Conservation (phyloP, 2,797 vertebrate species). For the Phataginus tetradactyla region DNA sequence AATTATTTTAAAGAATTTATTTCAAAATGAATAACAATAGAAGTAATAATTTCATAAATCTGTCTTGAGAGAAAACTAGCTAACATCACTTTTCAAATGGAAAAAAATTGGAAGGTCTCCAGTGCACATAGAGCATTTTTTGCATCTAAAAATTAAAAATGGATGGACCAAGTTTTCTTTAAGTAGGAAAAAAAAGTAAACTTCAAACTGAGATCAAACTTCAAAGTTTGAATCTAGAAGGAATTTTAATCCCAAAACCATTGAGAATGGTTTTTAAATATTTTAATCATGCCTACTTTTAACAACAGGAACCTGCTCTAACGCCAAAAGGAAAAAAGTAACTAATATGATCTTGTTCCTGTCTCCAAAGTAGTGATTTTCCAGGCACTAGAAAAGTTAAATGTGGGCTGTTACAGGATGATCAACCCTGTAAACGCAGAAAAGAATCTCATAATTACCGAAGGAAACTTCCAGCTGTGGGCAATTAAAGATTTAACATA, state of each 20-base stretch:
- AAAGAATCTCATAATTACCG: constrained; percentile 58
- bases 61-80: constrained; percentile 6
- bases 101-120: constrained; percentile 20
- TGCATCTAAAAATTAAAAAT: constrained; percentile 54
- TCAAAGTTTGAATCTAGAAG: neutral
- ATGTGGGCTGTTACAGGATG: constrained; percentile 30
- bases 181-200: neutral
- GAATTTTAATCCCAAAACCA: constrained; percentile 61
- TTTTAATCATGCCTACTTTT: constrained; percentile 54
- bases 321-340: neutral
- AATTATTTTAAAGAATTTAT: constrained; percentile 43
- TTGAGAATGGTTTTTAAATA: constrained; percentile 54
- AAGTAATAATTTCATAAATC: constrained; percentile 47
- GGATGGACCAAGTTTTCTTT: neutral
- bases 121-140: neutral
- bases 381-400: constrained; percentile 55
- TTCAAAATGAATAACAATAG: constrained; percentile 49
- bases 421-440: constrained; percentile 64
- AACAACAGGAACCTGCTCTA: constrained; percentile 46
- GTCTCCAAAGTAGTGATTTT: constrained; percentile 62
- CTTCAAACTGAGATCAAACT: constrained; percentile 51
- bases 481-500: constrained; percentile 72
- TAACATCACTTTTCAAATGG: constrained; percentile 33
- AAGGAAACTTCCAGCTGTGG: constrained; percentile 69
- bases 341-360: neutral